phyloP scores from a whole-genome alignment of 2,113 vertebrate species.

The Dasyurus viverrinus region DNA sequence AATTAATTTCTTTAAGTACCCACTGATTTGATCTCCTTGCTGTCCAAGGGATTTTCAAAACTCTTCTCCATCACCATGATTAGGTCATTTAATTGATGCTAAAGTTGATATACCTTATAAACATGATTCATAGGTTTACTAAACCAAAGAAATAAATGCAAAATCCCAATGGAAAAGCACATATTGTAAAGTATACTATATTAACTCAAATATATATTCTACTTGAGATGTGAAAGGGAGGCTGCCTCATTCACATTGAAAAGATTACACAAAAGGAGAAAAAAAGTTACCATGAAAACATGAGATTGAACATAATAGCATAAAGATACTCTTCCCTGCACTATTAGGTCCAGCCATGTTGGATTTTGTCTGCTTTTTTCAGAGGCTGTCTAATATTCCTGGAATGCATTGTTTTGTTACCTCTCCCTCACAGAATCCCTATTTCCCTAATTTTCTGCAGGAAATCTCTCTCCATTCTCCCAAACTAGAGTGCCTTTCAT shows the following conservation, averaged over 20 bases:
- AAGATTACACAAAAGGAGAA: constrained; percentile 26
- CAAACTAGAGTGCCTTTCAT: neutral
- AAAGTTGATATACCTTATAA: constrained; percentile 61
- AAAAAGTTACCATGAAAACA: constrained; percentile 15
- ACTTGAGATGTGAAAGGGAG: constrained; percentile 57
- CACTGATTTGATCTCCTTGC: neutral
- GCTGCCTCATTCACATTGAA: constrained; percentile 23
- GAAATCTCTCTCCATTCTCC: neutral
- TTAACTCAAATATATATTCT: constrained; percentile 21
- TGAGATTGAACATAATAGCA: constrained; percentile 11
- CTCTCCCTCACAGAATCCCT: too few species aligned
- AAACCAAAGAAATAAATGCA: constrained; percentile 67
- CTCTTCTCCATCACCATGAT: neutral
- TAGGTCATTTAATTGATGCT: constrained; percentile 53
- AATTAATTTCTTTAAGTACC: neutral
- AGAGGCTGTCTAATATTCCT: neutral
- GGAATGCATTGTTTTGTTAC: neutral
- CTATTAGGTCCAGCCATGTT: neutral
- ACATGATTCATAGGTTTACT: constrained; percentile 19
- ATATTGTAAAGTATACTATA: neutral
- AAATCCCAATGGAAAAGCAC: constrained; percentile 53
- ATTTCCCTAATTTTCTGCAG: neutral
- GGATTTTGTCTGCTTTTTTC: neutral
- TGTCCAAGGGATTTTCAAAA: neutral
- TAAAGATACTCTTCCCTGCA: neutral